Base-by-base conservation (phyloP, 1,140 invertebrate genomes). In the Parasteatoda tepidariorum region DNA sequence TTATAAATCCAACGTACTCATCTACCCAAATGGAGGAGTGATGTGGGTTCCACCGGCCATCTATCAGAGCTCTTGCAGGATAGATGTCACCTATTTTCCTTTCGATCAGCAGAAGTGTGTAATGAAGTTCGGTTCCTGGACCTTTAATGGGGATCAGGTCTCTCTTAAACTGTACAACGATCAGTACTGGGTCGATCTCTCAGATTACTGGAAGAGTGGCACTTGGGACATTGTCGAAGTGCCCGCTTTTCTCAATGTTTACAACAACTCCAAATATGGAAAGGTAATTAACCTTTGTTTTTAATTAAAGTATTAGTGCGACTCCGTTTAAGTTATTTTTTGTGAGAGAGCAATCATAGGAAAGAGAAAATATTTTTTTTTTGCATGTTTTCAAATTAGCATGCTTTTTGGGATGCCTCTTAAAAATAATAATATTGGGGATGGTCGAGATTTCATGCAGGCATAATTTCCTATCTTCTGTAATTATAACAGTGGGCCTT, bases 141-240 rank as follows among this genome's bases (percentile, higher is more conserved):
- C 96, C 2, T 99, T 99, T 88, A 97, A 98, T 87, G 96, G 96
- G 13, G 68, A 76, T 55, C 73, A 71, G 66, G 79, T 78, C 98
- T 97, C 90, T 99, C 99, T 92, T 98, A 99, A 89, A 98, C 98
- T 98, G 89, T 98, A 98, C 91, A 97, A 96, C 0, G 96, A 98
- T 2, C 33, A 84, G 38, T 15, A 76, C 62, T 84, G 67, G 84
- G 76, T 97, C 86, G 96, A 97, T 89, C 90, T 98, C 62, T 94
- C 94, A 87, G 96, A 97, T 88, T 98, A 97, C 89, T 98, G 97
- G 91, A 95, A 96, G 88, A 97, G 95, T 86, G 96, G 98, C 31
- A 97, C 98, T 90, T 99, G 97, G 97, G 97, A 98, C 89, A 96
- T 98, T 85, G 91, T 99, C 11, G 93, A 94, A 15, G 97, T 99